Evolutionary conservation across 2,888 invertebrate species (phyloP).

Genomic region (Zootermopsis nevadensis): DNA sequence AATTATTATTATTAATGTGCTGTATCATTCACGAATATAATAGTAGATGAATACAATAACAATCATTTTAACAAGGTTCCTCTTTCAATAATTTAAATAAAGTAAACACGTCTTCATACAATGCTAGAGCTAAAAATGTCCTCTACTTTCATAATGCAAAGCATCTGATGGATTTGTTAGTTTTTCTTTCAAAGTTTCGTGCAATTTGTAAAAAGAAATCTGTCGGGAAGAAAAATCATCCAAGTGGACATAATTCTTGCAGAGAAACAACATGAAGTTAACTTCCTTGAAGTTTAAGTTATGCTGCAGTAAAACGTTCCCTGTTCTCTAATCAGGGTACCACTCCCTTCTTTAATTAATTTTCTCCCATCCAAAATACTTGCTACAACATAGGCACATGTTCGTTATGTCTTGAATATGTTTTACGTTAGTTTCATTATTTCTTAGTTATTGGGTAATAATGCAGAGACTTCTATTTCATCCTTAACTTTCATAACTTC

Average conservation of each 20-base stretch:
- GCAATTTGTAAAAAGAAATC: background rate
- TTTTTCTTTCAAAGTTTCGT: background rate
- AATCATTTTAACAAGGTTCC: too few species aligned
- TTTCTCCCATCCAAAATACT: background rate
- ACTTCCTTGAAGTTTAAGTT: slow-evolving; percentile 11
- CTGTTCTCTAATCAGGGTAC: background rate
- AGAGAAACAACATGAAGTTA: background rate
- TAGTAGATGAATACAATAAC: too few species aligned
- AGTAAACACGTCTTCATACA: too few species aligned
- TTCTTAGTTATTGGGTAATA: background rate
- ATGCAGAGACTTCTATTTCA: too few species aligned
- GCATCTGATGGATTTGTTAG: too few species aligned
- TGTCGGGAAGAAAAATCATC: background rate
- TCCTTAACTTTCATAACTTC: too few species aligned
- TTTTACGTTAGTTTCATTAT: background rate
- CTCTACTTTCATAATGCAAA: too few species aligned
- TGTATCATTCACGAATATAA: too few species aligned
- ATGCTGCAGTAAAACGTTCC: background rate
- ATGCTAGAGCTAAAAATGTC: too few species aligned
- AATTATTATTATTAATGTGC: too few species aligned
- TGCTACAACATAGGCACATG: background rate
- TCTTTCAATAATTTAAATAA: too few species aligned
- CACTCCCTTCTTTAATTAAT: slow-evolving; percentile 3
- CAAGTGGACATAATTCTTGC: background rate
- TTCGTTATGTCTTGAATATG: background rate